Percentiles rank a stretch among this genome's conserved stretches.
These are phyloP conservation scores for Sylvicola cinctus DNA, from an alignment of 2,888 invertebrate species.

Conservation along the genomic window DNA sequence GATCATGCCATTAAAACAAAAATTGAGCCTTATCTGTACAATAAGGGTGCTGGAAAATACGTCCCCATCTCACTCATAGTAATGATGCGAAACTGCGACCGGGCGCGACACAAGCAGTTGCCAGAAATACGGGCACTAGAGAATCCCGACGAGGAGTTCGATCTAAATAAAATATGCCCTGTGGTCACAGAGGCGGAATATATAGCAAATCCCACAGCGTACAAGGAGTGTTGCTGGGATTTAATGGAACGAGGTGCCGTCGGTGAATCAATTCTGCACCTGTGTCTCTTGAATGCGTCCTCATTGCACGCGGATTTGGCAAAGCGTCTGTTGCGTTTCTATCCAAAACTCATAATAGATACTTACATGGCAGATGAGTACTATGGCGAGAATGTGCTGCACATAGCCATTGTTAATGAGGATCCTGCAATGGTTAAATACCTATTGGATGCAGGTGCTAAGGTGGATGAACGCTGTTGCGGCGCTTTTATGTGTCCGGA, in stretches of 20 bases:
- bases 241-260: slow-evolving; percentile 82
- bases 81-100: slow-evolving; percentile 65
- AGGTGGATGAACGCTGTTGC: slow-evolving; percentile 75
- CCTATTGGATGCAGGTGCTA: slow-evolving; percentile 73
- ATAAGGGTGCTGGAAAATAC: slow-evolving; percentile 78
- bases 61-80: slow-evolving; percentile 81
- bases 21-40: slow-evolving; percentile 77
- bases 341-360: slow-evolving; percentile 90
- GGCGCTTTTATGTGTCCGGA: slow-evolving; percentile 97
- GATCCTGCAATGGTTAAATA: slow-evolving; percentile 96
- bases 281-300: slow-evolving; percentile 81
- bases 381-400: slow-evolving; percentile 89
- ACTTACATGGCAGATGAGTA: slow-evolving; percentile 94
- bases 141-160: slow-evolving; percentile 68
- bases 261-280: slow-evolving; percentile 84
- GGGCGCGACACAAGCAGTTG: slow-evolving; percentile 58
- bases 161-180: slow-evolving; percentile 57
- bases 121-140: slow-evolving; percentile 59
- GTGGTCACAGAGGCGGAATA: slow-evolving; percentile 39
- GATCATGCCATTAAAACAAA: slow-evolving; percentile 84
- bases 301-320: slow-evolving; percentile 84
- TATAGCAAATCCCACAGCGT: slow-evolving; percentile 43
- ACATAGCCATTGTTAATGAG: slow-evolving; percentile 96
- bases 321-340: slow-evolving; percentile 73
- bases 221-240: slow-evolving; percentile 81